These are phyloP conservation scores for Hemicordylus capensis DNA, from an alignment of 2,113 vertebrate genomes.

Conservation along the genomic window DNA sequence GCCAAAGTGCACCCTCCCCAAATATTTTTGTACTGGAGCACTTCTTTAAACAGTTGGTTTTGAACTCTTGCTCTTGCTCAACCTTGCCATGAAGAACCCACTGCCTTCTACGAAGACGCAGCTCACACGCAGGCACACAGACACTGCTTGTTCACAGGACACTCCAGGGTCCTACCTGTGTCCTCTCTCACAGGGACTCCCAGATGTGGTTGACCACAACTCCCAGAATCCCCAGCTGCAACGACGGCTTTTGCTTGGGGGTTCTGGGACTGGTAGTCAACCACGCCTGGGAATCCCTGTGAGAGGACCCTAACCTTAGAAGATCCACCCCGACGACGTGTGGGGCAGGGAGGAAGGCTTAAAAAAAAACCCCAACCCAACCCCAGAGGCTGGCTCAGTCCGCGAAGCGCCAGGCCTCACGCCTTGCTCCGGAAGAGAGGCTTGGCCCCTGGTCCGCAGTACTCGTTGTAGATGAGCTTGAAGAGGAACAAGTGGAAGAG, in stretches of 20 bases:
- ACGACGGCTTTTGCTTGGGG: too few species aligned
- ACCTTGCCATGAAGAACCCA: neutral
- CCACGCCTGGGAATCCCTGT: too few species aligned
- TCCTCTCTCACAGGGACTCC: too few species aligned
- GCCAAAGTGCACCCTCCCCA: neutral
- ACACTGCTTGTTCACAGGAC: neutral
- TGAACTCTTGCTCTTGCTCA: neutral
- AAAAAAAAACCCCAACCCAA: constrained; percentile 26
- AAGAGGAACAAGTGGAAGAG: constrained; percentile 99
- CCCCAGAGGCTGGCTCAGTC: neutral
- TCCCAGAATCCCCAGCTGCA: too few species aligned
- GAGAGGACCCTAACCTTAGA: too few species aligned
- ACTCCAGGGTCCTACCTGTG: constrained; percentile 5
- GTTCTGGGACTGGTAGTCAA: too few species aligned
- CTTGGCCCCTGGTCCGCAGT: constrained; percentile 95
- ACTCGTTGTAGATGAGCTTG: constrained; percentile 99
- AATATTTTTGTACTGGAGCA: neutral
- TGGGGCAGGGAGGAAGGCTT: too few species aligned
- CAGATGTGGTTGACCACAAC: too few species aligned
- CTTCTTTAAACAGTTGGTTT: neutral
- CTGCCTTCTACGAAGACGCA: constrained; percentile 6
- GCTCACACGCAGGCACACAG: neutral
- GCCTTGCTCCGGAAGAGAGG: constrained; percentile 98
- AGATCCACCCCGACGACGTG: too few species aligned
- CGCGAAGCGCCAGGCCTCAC: constrained; percentile 57